Evolutionary conservation across 2,888 invertebrate species (phyloP), one percentile per base, ranked within the genome.

Genomic region (Monoplex corrugatus): DNA sequence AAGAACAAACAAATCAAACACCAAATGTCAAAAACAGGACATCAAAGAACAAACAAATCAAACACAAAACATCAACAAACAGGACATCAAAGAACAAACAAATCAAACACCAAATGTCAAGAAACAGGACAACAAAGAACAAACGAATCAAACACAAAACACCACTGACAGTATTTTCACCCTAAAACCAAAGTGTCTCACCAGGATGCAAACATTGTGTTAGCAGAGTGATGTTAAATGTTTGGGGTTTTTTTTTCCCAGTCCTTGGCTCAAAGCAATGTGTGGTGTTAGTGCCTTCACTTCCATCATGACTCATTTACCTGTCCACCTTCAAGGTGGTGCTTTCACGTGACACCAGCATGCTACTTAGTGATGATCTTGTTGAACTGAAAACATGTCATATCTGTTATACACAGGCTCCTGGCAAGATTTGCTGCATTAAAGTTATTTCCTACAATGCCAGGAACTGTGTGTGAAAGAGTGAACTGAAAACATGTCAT

Each of bases 261-360:
- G 75, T 75, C 35, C 35, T 13, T 75, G 35, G 35, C 75, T 16
- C 10, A 32, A 50, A 8, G 50, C 50, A 8, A n/a, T n/a, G n/a
- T n/a, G n/a, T n/a, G n/a, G 28, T 68, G 63, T 68, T 68, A 28
- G 19, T 68, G 63, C 75, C 35, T 32, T 35, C 35, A 75, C 75
- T 8, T 38, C 35, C 75, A 75, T 35, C 32, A 75, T 35, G 35
- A 32, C 23, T 80, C 43, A 5, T 44, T 68, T 84, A 84, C 84
- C 84, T 57, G 23, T 84, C 84, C 84, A 84, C 45, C 38, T 84
- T 84, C n/a, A 35, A 8, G 16, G 35, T n/a, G 19, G 45, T 50
- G 84, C 35, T 84, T 50, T 50, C 45, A 10, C 44, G 84, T 23
- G 84, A 84, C 23, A 84, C 19, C 50, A 35, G 84, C 84, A 57